Evolutionary conservation across 2,888 invertebrate genomes (phyloP), one percentile per base, ranked within the genome.

Genomic region (Drosophila leonis): DNA sequence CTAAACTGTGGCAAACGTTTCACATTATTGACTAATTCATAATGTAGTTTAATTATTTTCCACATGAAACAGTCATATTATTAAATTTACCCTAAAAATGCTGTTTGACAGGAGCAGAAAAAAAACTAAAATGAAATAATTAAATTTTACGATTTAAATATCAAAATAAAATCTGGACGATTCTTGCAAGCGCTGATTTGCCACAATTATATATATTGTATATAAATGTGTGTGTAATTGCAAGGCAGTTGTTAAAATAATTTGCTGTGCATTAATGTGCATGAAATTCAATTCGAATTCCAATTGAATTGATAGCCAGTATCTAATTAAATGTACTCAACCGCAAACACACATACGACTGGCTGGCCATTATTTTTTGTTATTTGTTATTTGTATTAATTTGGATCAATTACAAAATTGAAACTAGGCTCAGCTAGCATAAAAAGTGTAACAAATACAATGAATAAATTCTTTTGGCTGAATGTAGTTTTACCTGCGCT

Each of bases 241-340:
- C 61, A 71, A 68, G 42, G 60, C 65, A 72, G 62, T 54, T 64
- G 59, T 31, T 65, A 74, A 85, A 72, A 86, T 81, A 78, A 88
- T 86, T 76, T 78, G 71, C 79, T 72, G 74, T 61, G 71, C 67
- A 80, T 78, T 80, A 69, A 62, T 51, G 56, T 51, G 37, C 15
- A 33, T 64, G 13, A 72, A 77, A 74, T 80, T 63, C 72, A 77
- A 80, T 70, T 63, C 49, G 52, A 80, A 84, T 74, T 73, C 65
- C 70, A 66, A 79, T 86, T 75, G 66, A 82, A 80, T 83, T 75
- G 72, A 84, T 80, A 60, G 71, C 75, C 88, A 71, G 72, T 75
- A 78, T 80, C 90, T 80, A 89, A 89, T 86, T 86, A 82, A 89
- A 87, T 80, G 61, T 61, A 55, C 74, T 56, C 66, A 70, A 78